A percentile compares a stretch with the other conserved stretches of the same genome.
Evolutionary conservation across 2,113 vertebrate genomes (phyloP).

Genomic region (Suricata suricatta): DNA sequence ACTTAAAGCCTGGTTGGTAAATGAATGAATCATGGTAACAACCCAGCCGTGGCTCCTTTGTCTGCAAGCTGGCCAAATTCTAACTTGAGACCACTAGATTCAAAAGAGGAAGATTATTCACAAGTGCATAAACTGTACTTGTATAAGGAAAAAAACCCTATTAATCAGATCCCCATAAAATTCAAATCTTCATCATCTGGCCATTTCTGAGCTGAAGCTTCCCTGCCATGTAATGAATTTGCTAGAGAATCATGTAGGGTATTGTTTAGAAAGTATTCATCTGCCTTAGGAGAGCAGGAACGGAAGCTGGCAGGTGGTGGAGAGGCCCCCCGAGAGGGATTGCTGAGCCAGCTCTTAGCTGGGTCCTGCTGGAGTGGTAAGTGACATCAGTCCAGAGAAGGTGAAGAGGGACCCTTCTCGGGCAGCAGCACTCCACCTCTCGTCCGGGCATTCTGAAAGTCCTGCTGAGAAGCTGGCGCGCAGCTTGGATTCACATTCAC

Average conservation of each 20-base stretch:
- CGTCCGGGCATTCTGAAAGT: fast-evolving
- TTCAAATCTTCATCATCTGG: neutral
- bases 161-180: neutral
- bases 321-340: neutral
- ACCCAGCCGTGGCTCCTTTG: neutral
- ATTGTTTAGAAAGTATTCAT: neutral
- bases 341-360: neutral
- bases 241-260: neutral
- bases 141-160: neutral
- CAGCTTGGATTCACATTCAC: neutral
- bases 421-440: neutral
- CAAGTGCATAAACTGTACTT: neutral
- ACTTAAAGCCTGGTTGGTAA: neutral
- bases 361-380: neutral
- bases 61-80: neutral
- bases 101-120: neutral
- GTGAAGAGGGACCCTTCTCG: neutral
- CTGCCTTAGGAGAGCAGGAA: neutral
- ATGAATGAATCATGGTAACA: neutral
- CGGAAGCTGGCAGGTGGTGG: neutral
- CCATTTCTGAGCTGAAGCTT: neutral
- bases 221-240: neutral
- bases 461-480: fast-evolving
- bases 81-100: neutral
- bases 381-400: neutral